These are phyloP conservation scores for Astropecten irregularis DNA, from an alignment of 53 echinoderm and acorn worm genomes.

Conservation along the genomic window DNA sequence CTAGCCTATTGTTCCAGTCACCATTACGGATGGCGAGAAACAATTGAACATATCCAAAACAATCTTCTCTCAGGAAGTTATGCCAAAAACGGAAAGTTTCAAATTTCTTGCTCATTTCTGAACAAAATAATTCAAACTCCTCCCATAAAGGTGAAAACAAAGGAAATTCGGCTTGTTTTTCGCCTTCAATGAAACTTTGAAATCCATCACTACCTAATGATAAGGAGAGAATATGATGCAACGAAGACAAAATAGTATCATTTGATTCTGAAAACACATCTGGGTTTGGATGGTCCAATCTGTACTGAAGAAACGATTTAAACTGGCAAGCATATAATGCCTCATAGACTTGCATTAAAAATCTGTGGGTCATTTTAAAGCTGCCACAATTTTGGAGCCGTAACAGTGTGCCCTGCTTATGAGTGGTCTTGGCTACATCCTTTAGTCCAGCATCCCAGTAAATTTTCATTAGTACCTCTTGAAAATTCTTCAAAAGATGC, in stretches of 20 bases:
- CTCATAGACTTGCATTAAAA: constrained; percentile 55
- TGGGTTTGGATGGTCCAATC: neutral
- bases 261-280: neutral
- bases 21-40: constrained; percentile 48
- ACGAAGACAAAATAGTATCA: neutral
- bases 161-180: too few species aligned
- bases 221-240: neutral
- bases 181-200: neutral
- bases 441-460: constrained; percentile 68
- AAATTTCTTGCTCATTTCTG: neutral
- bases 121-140: too few species aligned
- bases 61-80: constrained; percentile 25
- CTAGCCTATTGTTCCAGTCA: constrained; percentile 52
- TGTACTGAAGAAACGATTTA: constrained; percentile 4
- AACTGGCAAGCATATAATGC: constrained; percentile 38
- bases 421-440: constrained; percentile 56
- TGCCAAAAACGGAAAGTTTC: constrained; percentile 72
- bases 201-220: neutral
- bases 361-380: constrained; percentile 60
- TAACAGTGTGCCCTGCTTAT: constrained; percentile 38
- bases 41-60: constrained; percentile 43
- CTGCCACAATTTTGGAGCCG: constrained; percentile 39
- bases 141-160: too few species aligned
- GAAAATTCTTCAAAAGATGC: constrained; percentile 74
- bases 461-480: constrained; percentile 65